Percentiles rank a stretch among this genome's conserved stretches.
Conservation (phyloP, 2,888 invertebrate genomes). For the Thecocarcelia acutangulata region DNA sequence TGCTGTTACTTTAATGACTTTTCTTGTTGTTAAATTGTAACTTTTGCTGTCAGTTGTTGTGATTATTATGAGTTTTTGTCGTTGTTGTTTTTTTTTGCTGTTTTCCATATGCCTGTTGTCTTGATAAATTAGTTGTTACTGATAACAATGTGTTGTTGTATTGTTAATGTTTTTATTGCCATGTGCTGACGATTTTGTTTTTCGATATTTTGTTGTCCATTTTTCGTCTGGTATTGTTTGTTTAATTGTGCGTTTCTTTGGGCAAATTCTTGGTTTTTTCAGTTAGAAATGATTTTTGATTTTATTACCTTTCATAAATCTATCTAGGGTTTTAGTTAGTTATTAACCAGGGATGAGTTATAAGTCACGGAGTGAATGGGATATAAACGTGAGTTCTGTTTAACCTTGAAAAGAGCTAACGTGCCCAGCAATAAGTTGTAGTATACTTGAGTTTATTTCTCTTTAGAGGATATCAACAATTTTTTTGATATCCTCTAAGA, state of each 20-base stretch:
- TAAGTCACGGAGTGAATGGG: too few relatives aligned
- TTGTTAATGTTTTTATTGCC: slow-evolving; percentile 30
- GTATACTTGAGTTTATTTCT: too few relatives aligned
- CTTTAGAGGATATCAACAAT: too few relatives aligned
- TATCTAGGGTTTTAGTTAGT: too few relatives aligned
- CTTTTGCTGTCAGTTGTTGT: slow-evolving; percentile 37
- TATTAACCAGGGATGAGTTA: too few relatives aligned
- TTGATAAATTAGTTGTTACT: slow-evolving; percentile 63
- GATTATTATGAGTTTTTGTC: background rate
- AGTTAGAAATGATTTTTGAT: slow-evolving; percentile 28
- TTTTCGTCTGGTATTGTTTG: background rate
- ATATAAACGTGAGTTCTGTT: too few relatives aligned
- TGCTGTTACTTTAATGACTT: background rate
- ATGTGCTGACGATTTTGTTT: slow-evolving; percentile 44
- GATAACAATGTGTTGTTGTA: slow-evolving; percentile 61
- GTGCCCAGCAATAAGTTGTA: too few relatives aligned
- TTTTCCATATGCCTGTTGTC: slow-evolving; percentile 32
- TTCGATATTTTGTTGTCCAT: slow-evolving; percentile 3
- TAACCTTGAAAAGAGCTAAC: too few relatives aligned
- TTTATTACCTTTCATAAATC: slow-evolving; percentile 23
- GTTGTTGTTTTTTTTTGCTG: slow-evolving; percentile 4
- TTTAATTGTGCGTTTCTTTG: background rate
- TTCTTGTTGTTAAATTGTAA: slow-evolving; percentile 51
- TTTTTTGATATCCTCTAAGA: too few relatives aligned
- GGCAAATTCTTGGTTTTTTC: slow-evolving; percentile 20